These are phyloP conservation scores for Acyrthosiphon pisum DNA, from an alignment of 1,140 invertebrate species.

Conservation along the genomic window DNA sequence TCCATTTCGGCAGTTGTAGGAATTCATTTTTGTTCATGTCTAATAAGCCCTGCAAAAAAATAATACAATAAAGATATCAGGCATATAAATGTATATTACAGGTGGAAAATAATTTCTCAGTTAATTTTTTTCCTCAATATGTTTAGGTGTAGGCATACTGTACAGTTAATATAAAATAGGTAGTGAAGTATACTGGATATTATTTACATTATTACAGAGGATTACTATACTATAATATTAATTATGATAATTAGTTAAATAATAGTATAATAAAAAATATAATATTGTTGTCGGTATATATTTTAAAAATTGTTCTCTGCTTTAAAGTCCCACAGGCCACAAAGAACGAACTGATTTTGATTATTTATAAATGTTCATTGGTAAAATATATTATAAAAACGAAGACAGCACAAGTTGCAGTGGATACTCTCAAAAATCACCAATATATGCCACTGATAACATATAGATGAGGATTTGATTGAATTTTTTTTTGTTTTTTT, in stretches of 20 bases:
- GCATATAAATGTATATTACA: neutral
- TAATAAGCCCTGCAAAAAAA: slow-evolving; percentile 72
- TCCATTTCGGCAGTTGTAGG: slow-evolving; percentile 83
- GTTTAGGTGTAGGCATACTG: neutral
- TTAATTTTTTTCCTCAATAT: neutral
- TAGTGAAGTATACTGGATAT: too few species aligned
- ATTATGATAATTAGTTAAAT: neutral
- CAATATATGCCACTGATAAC: too few species aligned
- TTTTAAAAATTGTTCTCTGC: neutral
- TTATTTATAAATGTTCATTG: too few species aligned
- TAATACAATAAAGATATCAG: neutral
- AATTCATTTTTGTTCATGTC: slow-evolving; percentile 85
- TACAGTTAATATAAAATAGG: neutral
- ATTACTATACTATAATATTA: neutral
- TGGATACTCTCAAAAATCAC: too few species aligned
- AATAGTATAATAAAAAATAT: neutral
- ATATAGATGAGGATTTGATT: too few species aligned
- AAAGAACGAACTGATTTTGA: neutral
- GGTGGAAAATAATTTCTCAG: neutral
- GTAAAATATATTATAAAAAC: too few species aligned
- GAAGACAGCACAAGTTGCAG: too few species aligned
- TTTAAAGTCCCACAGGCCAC: neutral
- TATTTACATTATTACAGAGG: too few species aligned
- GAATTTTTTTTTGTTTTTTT: too few species aligned
- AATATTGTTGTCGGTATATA: neutral